Conservation (phyloP, 2,113 vertebrate genomes). For the Nesoenas mayeri region DNA sequence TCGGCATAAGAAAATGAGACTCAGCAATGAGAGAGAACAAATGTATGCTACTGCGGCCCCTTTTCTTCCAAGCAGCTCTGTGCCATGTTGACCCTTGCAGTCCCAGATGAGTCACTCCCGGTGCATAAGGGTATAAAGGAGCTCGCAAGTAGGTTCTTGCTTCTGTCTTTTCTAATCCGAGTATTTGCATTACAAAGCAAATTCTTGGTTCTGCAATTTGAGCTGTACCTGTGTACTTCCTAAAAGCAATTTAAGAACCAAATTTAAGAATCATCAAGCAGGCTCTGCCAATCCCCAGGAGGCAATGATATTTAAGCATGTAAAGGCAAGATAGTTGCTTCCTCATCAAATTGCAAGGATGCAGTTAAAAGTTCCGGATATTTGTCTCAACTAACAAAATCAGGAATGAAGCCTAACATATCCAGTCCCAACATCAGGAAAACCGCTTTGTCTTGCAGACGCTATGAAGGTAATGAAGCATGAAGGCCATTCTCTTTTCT, state of each 20-base stretch:
- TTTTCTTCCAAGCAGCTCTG: background rate
- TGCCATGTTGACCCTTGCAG: conserved; percentile 9
- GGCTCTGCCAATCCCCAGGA: background rate
- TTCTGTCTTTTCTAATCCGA: background rate
- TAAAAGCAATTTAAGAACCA: background rate
- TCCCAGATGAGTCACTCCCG: background rate
- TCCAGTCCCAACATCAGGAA: accelerated
- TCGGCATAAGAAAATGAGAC: background rate
- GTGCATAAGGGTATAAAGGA: background rate
- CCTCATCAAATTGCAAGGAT: background rate
- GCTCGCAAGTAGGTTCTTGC: background rate
- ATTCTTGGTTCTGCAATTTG: background rate
- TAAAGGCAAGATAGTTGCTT: conserved; percentile 1
- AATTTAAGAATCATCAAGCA: background rate
- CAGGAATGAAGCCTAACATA: background rate
- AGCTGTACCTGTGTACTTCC: background rate
- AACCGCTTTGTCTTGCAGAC: background rate
- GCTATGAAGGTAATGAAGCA: background rate
- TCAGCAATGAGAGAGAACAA: background rate
- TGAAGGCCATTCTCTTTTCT: background rate
- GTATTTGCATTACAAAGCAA: conserved; percentile 15
- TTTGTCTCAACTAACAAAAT: background rate
- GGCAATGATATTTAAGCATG: background rate
- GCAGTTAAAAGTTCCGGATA: background rate
- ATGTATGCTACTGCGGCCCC: background rate